Evolutionary conservation across 2,888 invertebrate species (phyloP).

Genomic region (Polietes domitor): DNA sequence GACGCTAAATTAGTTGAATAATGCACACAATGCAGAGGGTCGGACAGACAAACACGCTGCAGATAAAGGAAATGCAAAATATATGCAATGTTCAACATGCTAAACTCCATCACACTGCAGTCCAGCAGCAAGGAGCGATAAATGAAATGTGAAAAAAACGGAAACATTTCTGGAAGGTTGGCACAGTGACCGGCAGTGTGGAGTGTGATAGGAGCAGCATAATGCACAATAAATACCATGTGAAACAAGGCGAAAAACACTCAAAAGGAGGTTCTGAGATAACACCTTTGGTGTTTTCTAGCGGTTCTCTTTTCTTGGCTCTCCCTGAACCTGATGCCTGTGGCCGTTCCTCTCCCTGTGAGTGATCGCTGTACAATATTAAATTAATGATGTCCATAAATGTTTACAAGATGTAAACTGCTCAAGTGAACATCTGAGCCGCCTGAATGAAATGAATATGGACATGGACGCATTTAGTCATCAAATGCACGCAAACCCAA

Average conservation of each 20-base stretch:
- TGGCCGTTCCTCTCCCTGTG: not conserved
- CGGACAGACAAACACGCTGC: not conserved
- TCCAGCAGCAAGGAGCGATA: constrained; percentile 49
- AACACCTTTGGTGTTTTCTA: constrained; percentile 55
- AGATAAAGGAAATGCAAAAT: constrained; percentile 49
- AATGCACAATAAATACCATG: constrained; percentile 18
- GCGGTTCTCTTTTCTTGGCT: constrained; percentile 38
- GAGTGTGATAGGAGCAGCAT: not conserved
- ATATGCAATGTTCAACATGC: not conserved
- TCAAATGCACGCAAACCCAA: constrained; percentile 56
- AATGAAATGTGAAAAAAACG: constrained; percentile 56
- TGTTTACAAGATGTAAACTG: constrained; percentile 50
- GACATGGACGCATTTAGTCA: constrained; percentile 39
- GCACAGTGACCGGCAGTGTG: not conserved
- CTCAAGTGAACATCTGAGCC: constrained; percentile 6
- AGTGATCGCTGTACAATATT: constrained; percentile 45
- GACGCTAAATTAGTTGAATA: constrained; percentile 63
- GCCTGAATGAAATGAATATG: constrained; percentile 15
- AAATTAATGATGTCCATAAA: constrained; percentile 63
- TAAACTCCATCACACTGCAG: no score
- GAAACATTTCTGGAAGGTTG: not conserved
- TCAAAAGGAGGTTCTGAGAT: constrained; percentile 47
- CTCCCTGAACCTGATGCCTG: no score
- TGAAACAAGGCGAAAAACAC: constrained; percentile 29
- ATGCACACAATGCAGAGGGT: constrained; percentile 37